Evolutionary conservation across 1,140 invertebrate genomes (phyloP), one percentile per base, ranked within the genome.

Genomic region (Plectrocnemia conspersa): DNA sequence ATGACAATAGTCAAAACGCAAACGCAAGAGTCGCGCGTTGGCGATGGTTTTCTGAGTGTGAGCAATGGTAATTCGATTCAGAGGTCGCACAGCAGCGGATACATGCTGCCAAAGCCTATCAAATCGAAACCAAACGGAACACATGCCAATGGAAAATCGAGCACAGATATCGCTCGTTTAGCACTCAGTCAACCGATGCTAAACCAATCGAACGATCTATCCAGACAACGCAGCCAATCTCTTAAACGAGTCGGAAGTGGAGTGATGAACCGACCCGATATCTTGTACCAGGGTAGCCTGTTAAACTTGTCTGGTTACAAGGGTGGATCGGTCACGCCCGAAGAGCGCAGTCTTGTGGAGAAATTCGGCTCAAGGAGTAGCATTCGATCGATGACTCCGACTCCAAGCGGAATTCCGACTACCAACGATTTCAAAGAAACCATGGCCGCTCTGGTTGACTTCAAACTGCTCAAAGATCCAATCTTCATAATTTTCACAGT

Each of bases 401-500:
- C 63, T 5, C 87, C 85, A 65, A 72, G 74, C 19, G 76, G 78
- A 64, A 67, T 82, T 32, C 73, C 74, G 6, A 79, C 76, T 56
- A 76, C 76, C 2, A 70, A 76, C 55, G 79, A 79, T 62, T 82
- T 76, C 1, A 78, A 78, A 58, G 79, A 86, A 58, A 84, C 85
- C 1, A 74, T 95, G 24, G 76, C 75, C 24, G 82, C 91, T 73
- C 91, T 96, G 86, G 77, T 96, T 55, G 88, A 95, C 65, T 75
- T 95, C 40, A 82, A 81, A 7, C 73, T 98, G 18, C 76, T 98
- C 0, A 82, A 82, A 52, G 88, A 97, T 71, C 80, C 83, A 2
- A 77, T 96, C 56, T 98, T 97, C 68, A 77, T 98, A 48, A 71
- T 97, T 44, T 98, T 97, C 71, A 84, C 85, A 16, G 52, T 93